Conservation (phyloP, 2,797 vertebrate genomes). For the Eospalax fontanierii region DNA sequence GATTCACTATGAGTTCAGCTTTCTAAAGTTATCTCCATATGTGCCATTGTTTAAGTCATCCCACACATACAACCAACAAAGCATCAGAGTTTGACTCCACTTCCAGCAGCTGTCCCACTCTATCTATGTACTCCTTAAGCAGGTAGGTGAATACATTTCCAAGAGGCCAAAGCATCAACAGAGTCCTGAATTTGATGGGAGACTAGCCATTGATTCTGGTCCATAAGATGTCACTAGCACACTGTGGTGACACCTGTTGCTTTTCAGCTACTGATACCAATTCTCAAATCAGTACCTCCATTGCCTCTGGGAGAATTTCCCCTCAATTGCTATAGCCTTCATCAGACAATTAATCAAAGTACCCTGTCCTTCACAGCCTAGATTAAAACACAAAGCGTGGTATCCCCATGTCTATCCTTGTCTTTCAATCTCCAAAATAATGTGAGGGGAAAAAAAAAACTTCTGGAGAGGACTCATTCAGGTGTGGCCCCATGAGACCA, state of each 20-base stretch:
- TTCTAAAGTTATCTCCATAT: not conserved
- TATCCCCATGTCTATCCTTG: not conserved
- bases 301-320: not conserved
- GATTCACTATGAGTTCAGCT: conserved; percentile 21
- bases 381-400: not conserved
- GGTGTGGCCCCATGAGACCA: not conserved
- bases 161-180: no score
- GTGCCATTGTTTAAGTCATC: not conserved
- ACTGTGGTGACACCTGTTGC: not conserved
- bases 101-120: not conserved
- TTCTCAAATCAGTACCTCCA: not conserved
- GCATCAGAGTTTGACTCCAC: not conserved
- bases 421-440: not conserved
- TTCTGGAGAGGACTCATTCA: not conserved
- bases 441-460: no score
- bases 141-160: not conserved
- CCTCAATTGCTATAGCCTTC: not conserved
- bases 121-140: conserved; percentile 16
- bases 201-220: not conserved
- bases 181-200: no score
- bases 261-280: not conserved
- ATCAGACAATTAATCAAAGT: not conserved
- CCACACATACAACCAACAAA: not conserved
- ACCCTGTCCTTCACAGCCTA: not conserved
- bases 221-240: conserved; percentile 68